Conservation (phyloP, 2,888 invertebrate genomes). For the Ischnus inquisitorius region DNA sequence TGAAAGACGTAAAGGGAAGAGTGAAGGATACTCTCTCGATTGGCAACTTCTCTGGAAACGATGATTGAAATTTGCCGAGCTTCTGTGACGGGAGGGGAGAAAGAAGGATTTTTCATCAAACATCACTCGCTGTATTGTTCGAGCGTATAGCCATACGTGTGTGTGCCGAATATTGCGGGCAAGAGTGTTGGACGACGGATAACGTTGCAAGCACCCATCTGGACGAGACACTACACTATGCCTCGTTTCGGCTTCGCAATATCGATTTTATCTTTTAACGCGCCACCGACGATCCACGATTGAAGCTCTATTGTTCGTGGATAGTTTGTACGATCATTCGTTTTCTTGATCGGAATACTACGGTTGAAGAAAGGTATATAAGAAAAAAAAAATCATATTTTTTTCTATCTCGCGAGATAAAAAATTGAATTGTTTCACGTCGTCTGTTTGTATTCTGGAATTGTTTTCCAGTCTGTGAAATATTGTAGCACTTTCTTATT, state of each 20-base stretch:
- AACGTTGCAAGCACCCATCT: slow-evolving; percentile 59
- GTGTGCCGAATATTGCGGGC: not conserved
- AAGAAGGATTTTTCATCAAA: slow-evolving; percentile 24
- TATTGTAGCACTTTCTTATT: no score
- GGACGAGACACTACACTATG: slow-evolving; percentile 51
- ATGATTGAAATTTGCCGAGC: slow-evolving; percentile 33
- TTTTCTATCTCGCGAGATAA: not conserved
- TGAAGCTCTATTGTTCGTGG: slow-evolving; percentile 70
- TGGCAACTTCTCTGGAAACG: slow-evolving; percentile 3
- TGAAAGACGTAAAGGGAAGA: not conserved
- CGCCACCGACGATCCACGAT: slow-evolving; percentile 68
- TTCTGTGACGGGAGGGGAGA: not conserved
- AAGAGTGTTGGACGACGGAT: slow-evolving; percentile 18
- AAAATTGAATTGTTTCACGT: not conserved
- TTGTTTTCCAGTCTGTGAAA: no score
- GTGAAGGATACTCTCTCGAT: slow-evolving; percentile 38
- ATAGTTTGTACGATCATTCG: slow-evolving; percentile 11
- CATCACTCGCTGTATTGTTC: slow-evolving; percentile 6
- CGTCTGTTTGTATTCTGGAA: no score
- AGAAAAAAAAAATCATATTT: not conserved
- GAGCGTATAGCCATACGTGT: slow-evolving; percentile 1
- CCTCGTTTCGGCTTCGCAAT: slow-evolving; percentile 47
- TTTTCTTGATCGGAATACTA: not conserved
- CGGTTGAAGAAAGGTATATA: not conserved
- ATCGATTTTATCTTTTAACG: slow-evolving; percentile 80